Evolutionary conservation across 1,140 invertebrate genomes (phyloP).

Genomic region (Sycobia sp.): DNA sequence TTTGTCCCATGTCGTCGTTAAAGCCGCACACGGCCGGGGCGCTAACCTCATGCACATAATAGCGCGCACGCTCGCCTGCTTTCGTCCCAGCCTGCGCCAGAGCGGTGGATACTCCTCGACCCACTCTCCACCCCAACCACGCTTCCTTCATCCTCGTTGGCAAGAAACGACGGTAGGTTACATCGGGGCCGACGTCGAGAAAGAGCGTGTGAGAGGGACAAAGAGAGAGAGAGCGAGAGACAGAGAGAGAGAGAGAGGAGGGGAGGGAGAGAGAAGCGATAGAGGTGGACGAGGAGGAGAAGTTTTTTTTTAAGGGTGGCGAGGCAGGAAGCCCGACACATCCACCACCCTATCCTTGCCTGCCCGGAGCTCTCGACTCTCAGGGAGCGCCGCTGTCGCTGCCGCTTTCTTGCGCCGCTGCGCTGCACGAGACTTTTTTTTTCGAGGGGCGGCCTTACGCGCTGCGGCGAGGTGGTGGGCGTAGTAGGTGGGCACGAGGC

Average conservation of each 20-base stretch:
- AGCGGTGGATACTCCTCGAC: no score
- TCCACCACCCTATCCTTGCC: no score
- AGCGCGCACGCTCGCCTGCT: neutral
- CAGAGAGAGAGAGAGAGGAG: no score
- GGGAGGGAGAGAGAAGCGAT: no score
- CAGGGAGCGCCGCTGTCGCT: neutral
- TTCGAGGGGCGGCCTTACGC: neutral
- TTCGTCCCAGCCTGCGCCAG: neutral
- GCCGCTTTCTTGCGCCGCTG: neutral
- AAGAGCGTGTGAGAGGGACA: no score
- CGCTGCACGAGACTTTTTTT: neutral
- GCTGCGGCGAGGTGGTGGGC: neutral
- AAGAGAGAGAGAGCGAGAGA: no score
- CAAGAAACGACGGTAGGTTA: slow-evolving; percentile 9
- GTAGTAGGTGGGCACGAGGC: no score
- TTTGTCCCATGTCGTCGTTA: slow-evolving; percentile 16
- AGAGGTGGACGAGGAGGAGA: no score
- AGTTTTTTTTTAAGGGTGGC: no score
- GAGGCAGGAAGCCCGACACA: no score
- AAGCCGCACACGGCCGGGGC: slow-evolving; percentile 6
- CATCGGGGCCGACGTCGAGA: neutral
- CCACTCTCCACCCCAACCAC: no score
- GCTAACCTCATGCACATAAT: no score
- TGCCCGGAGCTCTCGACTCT: neutral
- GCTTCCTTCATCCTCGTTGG: neutral